Evolutionary conservation across 2,888 invertebrate genomes (phyloP).

Genomic region (Panzeria rudis): DNA sequence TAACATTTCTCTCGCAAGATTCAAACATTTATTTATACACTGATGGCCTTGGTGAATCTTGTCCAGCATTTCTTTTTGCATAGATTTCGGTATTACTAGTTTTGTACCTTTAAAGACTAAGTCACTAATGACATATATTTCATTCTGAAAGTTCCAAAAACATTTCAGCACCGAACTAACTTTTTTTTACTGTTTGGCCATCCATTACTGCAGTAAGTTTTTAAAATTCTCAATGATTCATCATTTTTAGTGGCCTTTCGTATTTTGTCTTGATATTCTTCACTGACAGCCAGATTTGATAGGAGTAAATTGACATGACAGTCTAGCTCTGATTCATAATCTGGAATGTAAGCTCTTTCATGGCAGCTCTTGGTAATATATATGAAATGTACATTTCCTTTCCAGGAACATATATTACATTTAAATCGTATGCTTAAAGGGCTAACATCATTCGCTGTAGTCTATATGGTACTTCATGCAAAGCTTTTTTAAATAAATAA

Average conservation of each 20-base stretch:
- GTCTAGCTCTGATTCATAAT: slow-evolving; percentile 37
- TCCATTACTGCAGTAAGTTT: not conserved
- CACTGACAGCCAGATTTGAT: not conserved
- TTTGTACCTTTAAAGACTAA: not conserved
- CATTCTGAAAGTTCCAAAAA: not conserved
- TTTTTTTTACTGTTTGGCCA: not conserved
- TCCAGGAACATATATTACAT: not conserved
- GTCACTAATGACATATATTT: not conserved
- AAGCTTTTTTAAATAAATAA: slow-evolving; percentile 48
- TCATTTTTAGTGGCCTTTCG: not conserved
- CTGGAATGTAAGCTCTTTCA: not conserved
- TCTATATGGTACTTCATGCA: slow-evolving; percentile 33
- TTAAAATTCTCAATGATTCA: not conserved
- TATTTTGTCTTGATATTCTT: not conserved
- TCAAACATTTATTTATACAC: slow-evolving; percentile 44
- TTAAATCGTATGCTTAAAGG: slow-evolving; percentile 17
- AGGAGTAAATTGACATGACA: not conserved
- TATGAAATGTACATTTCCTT: not conserved
- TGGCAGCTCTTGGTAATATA: not conserved
- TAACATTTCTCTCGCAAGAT: slow-evolving; percentile 31
- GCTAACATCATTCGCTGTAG: slow-evolving; percentile 45
- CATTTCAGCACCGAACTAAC: not conserved
- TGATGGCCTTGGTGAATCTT: slow-evolving; percentile 46
- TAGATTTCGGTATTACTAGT: slow-evolving; percentile 6
- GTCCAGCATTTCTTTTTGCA: slow-evolving; percentile 35